phyloP scores from a whole-genome alignment of 2,888 invertebrate genomes.

The Endotricha flammealis region DNA sequence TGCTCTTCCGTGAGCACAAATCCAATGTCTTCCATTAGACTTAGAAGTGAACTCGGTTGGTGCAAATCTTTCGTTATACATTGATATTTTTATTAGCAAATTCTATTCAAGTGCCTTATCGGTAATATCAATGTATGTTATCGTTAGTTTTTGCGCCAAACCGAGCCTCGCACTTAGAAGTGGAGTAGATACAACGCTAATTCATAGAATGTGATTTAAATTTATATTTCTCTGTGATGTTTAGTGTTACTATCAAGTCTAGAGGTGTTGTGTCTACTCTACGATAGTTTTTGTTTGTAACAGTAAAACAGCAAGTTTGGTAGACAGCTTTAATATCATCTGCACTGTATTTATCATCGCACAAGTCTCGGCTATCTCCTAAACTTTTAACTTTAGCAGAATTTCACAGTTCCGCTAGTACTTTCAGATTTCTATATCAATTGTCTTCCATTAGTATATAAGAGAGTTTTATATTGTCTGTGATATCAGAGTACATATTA shows the following conservation, averaged over 20 bases:
- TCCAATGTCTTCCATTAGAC: conserved; percentile 71
- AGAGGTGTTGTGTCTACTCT: conserved; percentile 34
- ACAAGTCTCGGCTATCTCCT: conserved; percentile 54
- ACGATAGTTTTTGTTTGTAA: conserved; percentile 47
- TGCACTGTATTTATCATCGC: conserved; percentile 71
- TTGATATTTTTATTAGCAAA: neutral
- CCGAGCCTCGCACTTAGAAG: conserved; percentile 6
- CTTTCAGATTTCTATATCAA: conserved; percentile 38
- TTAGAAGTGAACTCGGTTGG: conserved; percentile 41
- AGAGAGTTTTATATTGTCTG: conserved; percentile 46
- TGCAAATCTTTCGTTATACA: conserved; percentile 6
- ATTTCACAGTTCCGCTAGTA: conserved; percentile 18
- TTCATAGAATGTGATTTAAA: conserved; percentile 31
- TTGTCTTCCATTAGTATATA: conserved; percentile 67
- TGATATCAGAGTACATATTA: conserved; percentile 59
- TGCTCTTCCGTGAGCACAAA: conserved; percentile 39
- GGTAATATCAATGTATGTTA: neutral
- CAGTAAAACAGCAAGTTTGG: conserved; percentile 63
- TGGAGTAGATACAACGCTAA: conserved; percentile 6
- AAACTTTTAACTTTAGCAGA: conserved; percentile 34
- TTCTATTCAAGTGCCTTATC: neutral
- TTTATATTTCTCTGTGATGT: conserved; percentile 32
- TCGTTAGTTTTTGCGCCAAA: conserved; percentile 1
- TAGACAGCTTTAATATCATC: conserved; percentile 73
- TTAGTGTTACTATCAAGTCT: conserved; percentile 33